Percentiles rank a stretch among this genome's conserved stretches.
Conservation (phyloP, 2,888 invertebrate species). For the Apodemia hepburni region DNA sequence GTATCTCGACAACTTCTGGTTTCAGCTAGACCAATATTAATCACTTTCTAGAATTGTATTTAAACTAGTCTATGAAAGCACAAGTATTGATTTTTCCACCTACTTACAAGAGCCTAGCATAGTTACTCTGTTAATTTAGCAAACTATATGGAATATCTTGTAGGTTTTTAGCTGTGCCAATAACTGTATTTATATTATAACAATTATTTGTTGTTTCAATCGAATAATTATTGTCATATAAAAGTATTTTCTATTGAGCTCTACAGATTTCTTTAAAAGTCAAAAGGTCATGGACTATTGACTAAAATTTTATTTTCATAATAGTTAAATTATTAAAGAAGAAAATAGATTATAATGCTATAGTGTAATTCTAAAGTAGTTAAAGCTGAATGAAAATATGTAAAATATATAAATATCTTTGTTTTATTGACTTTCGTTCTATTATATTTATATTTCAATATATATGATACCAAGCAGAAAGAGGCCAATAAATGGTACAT, state of each 20-base stretch:
- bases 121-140: constrained; percentile 18
- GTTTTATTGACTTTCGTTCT: no score
- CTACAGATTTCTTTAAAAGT: constrained; percentile 27
- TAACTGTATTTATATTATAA: no score
- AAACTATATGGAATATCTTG: constrained; percentile 50
- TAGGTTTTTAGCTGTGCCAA: no score
- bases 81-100: constrained; percentile 69
- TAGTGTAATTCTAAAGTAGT: no score
- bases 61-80: constrained; percentile 27
- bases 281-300: constrained; percentile 28
- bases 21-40: background rate
- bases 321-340: background rate
- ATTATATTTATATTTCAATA: no score
- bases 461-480: no score
- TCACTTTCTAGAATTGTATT: constrained; percentile 25
- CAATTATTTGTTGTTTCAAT: no score
- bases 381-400: no score
- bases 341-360: no score
- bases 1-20: background rate
- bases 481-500: no score
- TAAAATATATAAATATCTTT: no score
- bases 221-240: no score
- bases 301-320: background rate
- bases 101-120: background rate
- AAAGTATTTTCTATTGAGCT: background rate